Evolutionary conservation across 2,888 invertebrate genomes (phyloP).

Genomic region (Drosophila nr. medialis): DNA sequence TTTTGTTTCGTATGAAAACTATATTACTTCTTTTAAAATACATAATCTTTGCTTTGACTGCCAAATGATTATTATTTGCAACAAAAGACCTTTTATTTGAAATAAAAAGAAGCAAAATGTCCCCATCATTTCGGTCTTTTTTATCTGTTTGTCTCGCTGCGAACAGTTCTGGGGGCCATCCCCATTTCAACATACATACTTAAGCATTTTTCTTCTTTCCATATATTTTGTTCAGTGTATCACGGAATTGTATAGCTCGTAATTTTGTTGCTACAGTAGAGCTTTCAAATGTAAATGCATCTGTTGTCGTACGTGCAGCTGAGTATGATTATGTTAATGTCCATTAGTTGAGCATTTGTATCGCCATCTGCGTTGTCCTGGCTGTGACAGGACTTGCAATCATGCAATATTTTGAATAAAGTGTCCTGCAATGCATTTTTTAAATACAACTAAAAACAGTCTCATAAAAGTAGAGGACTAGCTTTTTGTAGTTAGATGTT

Average conservation of each 20-base stretch:
- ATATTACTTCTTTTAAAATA: neutral
- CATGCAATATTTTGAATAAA: neutral
- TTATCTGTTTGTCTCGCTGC: too few relatives aligned
- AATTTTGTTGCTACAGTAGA: neutral
- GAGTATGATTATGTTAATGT: constrained; percentile 35
- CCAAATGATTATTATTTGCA: neutral
- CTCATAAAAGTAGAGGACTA: neutral
- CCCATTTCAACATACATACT: neutral
- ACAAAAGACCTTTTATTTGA: neutral
- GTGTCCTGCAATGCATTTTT: neutral
- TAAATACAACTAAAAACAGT: neutral
- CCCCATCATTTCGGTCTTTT: too few relatives aligned
- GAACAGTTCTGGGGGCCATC: neutral
- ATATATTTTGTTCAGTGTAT: neutral
- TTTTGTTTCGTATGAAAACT: too few relatives aligned
- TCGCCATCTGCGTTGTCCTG: neutral
- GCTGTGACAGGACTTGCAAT: constrained; percentile 25
- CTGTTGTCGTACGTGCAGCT: neutral
- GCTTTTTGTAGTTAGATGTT: neutral
- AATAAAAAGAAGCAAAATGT: neutral
- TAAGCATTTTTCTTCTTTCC: neutral
- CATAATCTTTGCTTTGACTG: neutral
- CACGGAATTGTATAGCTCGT: neutral
- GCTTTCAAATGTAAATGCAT: neutral
- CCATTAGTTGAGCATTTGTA: constrained; percentile 22